These are phyloP conservation scores for Mythimna albipuncta DNA, from an alignment of 2,888 invertebrate genomes.

Conservation along the genomic window DNA sequence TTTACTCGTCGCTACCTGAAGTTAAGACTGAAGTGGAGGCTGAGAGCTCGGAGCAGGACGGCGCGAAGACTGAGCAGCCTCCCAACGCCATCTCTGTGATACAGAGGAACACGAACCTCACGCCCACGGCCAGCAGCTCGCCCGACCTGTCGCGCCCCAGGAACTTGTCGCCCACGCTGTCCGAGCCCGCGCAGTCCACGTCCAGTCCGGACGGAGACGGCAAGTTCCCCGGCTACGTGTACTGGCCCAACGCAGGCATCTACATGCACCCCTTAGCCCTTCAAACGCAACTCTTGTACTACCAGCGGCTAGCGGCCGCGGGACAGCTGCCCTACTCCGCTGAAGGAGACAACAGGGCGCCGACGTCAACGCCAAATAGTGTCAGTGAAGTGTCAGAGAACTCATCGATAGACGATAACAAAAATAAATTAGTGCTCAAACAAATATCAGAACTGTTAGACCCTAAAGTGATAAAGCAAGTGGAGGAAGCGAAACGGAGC, in stretches of 20 bases:
- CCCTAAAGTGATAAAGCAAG: conserved; percentile 84
- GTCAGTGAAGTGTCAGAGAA: conserved; percentile 76
- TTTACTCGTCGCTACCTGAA: conserved; percentile 90
- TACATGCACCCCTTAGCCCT: conserved; percentile 94
- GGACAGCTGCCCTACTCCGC: conserved; percentile 83
- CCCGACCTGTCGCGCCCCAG: conserved; percentile 82
- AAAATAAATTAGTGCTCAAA: conserved; percentile 85
- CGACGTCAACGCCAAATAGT: conserved; percentile 78
- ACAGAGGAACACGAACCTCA: conserved; percentile 83
- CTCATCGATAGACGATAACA: conserved; percentile 84
- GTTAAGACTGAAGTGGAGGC: conserved; percentile 91
- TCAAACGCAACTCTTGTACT: conserved; percentile 93
- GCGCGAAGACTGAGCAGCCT: conserved; percentile 82
- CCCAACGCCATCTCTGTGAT: conserved; percentile 87
- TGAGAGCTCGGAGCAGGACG: conserved; percentile 88
- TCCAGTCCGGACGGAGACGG: conserved; percentile 79
- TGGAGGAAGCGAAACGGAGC: conserved; percentile 78
- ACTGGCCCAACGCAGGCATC: conserved; percentile 93
- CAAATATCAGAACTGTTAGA: conserved; percentile 87
- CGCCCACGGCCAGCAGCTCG: conserved; percentile 85
- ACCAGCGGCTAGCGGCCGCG: conserved; percentile 93
- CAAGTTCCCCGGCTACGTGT: conserved; percentile 90
- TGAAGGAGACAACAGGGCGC: conserved; percentile 75
- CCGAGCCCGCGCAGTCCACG: conserved; percentile 83
- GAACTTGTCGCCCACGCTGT: conserved; percentile 80